phyloP scores from a whole-genome alignment of 1,140 invertebrate genomes.

The Euwallacea similis region DNA sequence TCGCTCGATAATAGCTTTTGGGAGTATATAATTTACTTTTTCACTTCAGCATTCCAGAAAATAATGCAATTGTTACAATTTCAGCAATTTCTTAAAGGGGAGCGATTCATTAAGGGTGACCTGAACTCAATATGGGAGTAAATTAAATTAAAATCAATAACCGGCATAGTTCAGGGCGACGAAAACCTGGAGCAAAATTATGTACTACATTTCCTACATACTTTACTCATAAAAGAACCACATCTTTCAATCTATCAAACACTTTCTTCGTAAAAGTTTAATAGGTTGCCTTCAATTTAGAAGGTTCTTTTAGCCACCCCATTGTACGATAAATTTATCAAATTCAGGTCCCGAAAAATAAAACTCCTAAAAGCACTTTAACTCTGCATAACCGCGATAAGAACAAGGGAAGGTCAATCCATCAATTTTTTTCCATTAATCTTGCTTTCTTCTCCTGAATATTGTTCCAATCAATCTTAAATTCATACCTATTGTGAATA shows the following conservation, averaged over 20 bases:
- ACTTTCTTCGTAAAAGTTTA: slow-evolving; percentile 32
- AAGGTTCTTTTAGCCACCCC: slow-evolving; percentile 20
- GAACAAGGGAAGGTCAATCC: slow-evolving; percentile 36
- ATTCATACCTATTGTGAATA: slow-evolving; percentile 19
- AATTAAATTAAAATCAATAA: no score
- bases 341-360: slow-evolving; percentile 26
- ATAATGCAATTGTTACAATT: no score
- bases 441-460: slow-evolving; percentile 29
- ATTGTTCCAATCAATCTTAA: slow-evolving; percentile 27
- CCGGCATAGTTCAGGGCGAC: no score
- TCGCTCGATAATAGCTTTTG: no score
- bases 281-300: slow-evolving; percentile 29
- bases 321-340: slow-evolving; percentile 32
- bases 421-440: slow-evolving; percentile 38
- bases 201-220: neutral
- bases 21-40: no score
- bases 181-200: no score
- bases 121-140: no score
- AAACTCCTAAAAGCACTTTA: slow-evolving; percentile 36
- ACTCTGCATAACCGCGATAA: slow-evolving; percentile 35
- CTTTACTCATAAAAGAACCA: slow-evolving; percentile 1
- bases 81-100: no score
- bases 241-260: slow-evolving; percentile 28
- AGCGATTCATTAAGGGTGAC: no score
- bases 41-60: no score